phyloP scores from a whole-genome alignment of 2,113 vertebrate species.

The Piprites chloris region DNA sequence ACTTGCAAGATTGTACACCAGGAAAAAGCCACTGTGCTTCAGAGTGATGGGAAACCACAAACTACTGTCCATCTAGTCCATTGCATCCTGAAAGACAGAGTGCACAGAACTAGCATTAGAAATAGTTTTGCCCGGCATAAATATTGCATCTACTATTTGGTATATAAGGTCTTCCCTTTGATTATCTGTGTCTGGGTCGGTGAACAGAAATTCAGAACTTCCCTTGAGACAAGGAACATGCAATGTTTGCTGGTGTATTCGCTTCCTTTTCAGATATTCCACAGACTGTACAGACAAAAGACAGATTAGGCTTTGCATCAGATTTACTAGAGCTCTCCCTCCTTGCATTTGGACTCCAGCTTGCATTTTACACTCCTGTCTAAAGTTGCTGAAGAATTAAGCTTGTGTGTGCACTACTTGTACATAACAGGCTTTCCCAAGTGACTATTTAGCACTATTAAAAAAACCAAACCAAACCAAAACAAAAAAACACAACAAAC shows the following conservation, averaged over 20 bases:
- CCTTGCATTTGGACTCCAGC: constrained; percentile 28
- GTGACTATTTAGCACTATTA: constrained; percentile 25
- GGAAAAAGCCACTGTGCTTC: not conserved
- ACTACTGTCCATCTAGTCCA: not conserved
- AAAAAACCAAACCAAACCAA: not conserved
- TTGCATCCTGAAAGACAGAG: not conserved
- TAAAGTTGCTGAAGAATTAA: constrained; percentile 47
- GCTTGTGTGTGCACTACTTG: not conserved
- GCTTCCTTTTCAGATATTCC: constrained; percentile 22
- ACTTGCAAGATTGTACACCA: not conserved
- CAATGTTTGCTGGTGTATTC: not conserved
- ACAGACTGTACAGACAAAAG: constrained; percentile 21
- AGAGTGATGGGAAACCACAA: not conserved
- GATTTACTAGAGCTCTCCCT: constrained; percentile 16
- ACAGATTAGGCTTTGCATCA: constrained; percentile 45
- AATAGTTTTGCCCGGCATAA: not conserved
- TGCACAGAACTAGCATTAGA: not conserved
- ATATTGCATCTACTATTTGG: not conserved
- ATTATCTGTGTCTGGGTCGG: not conserved
- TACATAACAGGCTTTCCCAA: constrained; percentile 24
- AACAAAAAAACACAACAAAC: not conserved
- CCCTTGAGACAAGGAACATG: not conserved
- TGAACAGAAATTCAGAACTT: constrained; percentile 7
- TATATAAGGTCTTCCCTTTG: not conserved
- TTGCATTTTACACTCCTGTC: constrained; percentile 30